Percentiles rank a stretch among this genome's conserved stretches.
These are phyloP conservation scores for Cephus nigrinus DNA, from an alignment of 2,888 invertebrate species.

Conservation along the genomic window DNA sequence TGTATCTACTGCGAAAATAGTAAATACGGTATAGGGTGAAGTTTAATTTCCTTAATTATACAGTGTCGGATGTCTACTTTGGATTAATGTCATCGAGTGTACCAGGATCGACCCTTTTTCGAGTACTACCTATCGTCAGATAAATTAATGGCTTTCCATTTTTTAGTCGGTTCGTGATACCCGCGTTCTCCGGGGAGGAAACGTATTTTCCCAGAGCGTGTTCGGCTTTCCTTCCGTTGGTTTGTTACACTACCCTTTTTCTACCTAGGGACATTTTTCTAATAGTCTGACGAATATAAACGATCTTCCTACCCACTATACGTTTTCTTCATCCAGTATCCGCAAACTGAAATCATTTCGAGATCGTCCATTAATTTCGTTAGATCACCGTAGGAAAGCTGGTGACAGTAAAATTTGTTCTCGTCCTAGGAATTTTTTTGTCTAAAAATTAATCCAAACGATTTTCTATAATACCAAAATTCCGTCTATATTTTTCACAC, in stretches of 20 bases:
- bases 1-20: neutral
- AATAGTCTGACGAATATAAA: neutral
- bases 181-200: neutral
- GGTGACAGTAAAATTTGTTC: neutral
- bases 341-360: neutral
- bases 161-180: neutral
- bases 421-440: neutral
- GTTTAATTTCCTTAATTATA: neutral
- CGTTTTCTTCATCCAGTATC: neutral
- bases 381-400: neutral
- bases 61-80: neutral
- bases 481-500: too few relatives aligned
- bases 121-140: neutral
- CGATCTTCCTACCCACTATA: neutral
- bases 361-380: neutral
- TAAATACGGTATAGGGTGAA: neutral
- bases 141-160: neutral
- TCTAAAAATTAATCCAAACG: too few relatives aligned
- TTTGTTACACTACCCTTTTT: neutral
- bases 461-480: too few relatives aligned
- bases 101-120: neutral
- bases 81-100: neutral
- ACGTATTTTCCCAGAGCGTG: neutral
- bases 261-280: neutral
- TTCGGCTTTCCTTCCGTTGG: neutral